Base-by-base conservation (phyloP, 1,140 invertebrate species). In the Homalodisca vitripennis region DNA sequence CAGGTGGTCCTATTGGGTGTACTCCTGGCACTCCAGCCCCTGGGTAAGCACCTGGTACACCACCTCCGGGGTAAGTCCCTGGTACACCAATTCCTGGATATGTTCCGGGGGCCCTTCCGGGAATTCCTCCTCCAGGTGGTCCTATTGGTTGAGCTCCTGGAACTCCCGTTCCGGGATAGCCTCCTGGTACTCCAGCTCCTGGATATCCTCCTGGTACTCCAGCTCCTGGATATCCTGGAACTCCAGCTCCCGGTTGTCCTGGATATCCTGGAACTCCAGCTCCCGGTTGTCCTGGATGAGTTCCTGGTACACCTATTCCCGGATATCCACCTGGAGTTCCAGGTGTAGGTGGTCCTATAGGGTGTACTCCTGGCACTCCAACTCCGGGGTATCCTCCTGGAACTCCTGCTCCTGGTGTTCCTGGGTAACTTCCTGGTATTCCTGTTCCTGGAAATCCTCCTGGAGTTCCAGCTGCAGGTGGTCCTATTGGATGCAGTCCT, bases 11-110 rank as follows among this genome's bases (percentile, higher is more conserved):
- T 67, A 31, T 10, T 27, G 27, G 22, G 3, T 30, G 10, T 31
- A 62, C 68, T 55, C 41, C n/a, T 67, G 46, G 55, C 55, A 32
- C 53, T 68, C 70, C 47, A 65, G 30, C 47, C 62, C 68, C 70
- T 63, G 71, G 72, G 63, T 67, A 69, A 60, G 47, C 68, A 46
- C 73, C 73, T 53, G 70, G 66, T n/a, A 48, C n/a, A 27, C 64
- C 27, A 10, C 3, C 55, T 32, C 70, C 73, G 32, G 73, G 72
- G 31, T 71, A 66, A 34, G 26, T 60, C 27, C 70, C 70, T 46
- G 70, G 60, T 65, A 22, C 26, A 53, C 67, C 68, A 10, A 64
- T 24, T 71, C 41, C n/a, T 3, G 65, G 32, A 55, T 34, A 41
- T 71, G 27, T 64, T 57, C 51, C 53, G 67, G 71, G 67, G 26